Percentiles rank a stretch among this genome's conserved stretches.
phyloP scores from a whole-genome alignment of 2,113 vertebrate genomes.

The Sebastes fasciatus region DNA sequence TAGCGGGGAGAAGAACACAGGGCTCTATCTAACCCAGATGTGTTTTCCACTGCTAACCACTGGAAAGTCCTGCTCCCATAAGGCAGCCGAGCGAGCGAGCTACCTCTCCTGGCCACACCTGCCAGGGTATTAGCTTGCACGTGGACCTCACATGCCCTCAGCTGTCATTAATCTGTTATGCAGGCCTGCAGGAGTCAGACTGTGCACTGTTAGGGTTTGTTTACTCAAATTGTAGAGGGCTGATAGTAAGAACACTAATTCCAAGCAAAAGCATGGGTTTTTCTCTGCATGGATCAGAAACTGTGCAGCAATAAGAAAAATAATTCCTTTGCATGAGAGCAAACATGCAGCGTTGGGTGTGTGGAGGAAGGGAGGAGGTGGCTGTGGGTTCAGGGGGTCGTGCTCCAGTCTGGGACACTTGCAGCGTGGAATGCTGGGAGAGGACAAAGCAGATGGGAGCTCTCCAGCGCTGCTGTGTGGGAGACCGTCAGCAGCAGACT shows the following conservation, averaged over 20 bases:
- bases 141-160: conserved; percentile 62
- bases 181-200: conserved; percentile 27
- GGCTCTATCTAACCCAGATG: conserved; percentile 91
- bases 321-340: conserved; percentile 39
- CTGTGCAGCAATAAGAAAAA: conserved; percentile 5
- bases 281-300: conserved; percentile 5
- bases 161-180: conserved; percentile 66
- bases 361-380: conserved; percentile 58
- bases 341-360: conserved; percentile 35
- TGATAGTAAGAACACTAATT: background rate
- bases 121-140: conserved; percentile 71
- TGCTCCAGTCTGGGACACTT: conserved; percentile 76
- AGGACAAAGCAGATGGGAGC: conserved; percentile 84
- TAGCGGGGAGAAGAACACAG: conserved; percentile 86
- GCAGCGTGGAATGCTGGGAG: conserved; percentile 77
- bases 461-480: conserved; percentile 64
- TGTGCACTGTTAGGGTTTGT: background rate
- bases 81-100: conserved; percentile 37
- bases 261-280: no score
- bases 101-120: conserved; percentile 73
- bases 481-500: conserved; percentile 54
- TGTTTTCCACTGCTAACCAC: conserved; percentile 82
- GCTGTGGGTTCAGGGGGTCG: conserved; percentile 69
- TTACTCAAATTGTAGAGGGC: background rate
- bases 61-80: conserved; percentile 70